phyloP scores from a whole-genome alignment of 2,797 vertebrate genomes.

The Poecilia velifera region DNA sequence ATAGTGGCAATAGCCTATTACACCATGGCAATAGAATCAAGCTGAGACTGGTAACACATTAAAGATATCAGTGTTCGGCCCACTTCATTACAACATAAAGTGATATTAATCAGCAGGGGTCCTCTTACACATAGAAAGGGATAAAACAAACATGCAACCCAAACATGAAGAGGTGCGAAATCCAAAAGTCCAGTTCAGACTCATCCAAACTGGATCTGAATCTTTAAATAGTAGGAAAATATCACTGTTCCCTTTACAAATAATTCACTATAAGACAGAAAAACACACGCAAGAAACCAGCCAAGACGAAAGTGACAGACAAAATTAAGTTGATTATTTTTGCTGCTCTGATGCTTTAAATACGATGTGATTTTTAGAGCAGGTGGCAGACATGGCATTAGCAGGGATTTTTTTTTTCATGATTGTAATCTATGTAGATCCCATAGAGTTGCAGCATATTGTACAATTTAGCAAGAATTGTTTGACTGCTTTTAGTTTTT shows the following conservation, averaged over 20 bases:
- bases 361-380: slow-evolving; percentile 50
- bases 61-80: slow-evolving; percentile 73
- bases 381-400: slow-evolving; percentile 24
- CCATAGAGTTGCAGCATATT: not conserved
- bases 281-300: slow-evolving; percentile 40
- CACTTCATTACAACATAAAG: slow-evolving; percentile 73
- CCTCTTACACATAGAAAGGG: slow-evolving; percentile 58
- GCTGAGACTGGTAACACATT: slow-evolving; percentile 74
- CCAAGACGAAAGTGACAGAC: slow-evolving; percentile 44
- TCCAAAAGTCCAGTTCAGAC: slow-evolving; percentile 32
- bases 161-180: slow-evolving; percentile 36
- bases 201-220: slow-evolving; percentile 23
- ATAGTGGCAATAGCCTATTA: slow-evolving; percentile 80
- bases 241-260: slow-evolving; percentile 33
- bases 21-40: slow-evolving; percentile 77
- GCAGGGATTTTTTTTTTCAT: not conserved
- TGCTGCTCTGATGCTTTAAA: slow-evolving; percentile 45
- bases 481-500: not conserved
- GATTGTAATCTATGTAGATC: not conserved
- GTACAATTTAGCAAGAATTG: not conserved
- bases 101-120: slow-evolving; percentile 75
- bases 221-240: slow-evolving; percentile 29
- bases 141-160: slow-evolving; percentile 71
- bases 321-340: slow-evolving; percentile 64
- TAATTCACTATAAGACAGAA: slow-evolving; percentile 50